These are phyloP conservation scores for Tanypteryx hageni DNA, from an alignment of 2,888 invertebrate species.

Conservation along the genomic window DNA sequence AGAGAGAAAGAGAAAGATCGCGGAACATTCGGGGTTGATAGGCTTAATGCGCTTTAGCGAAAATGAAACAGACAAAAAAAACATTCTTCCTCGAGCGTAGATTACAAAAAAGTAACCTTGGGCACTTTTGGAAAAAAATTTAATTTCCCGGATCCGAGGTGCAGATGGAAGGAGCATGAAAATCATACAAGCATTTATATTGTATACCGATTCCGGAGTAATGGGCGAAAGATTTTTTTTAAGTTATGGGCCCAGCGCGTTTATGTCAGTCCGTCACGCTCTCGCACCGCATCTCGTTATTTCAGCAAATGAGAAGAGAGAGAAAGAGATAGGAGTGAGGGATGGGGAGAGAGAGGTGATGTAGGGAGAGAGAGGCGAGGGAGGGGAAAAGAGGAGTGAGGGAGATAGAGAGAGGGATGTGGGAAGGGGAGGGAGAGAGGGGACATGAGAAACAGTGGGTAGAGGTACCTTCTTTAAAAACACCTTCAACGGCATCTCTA, in stretches of 20 bases:
- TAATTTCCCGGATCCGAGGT: no score
- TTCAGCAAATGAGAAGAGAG: no score
- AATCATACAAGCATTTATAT: not conserved
- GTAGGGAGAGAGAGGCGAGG: no score
- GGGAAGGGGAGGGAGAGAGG: no score
- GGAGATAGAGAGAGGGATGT: no score
- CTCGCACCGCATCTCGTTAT: not conserved
- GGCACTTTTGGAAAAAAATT: not conserved
- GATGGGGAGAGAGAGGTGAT: no score
- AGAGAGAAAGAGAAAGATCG: not conserved
- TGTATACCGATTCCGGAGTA: not conserved
- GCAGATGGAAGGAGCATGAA: not conserved
- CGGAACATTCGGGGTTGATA: not conserved
- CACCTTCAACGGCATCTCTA: no score
- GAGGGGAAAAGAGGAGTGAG: no score
- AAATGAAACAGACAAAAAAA: not conserved
- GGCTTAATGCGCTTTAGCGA: slow-evolving; percentile 10
- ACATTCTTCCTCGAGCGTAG: not conserved
- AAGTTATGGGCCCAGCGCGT: no score
- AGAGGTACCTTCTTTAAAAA: no score
- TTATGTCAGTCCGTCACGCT: not conserved
- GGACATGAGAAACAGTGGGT: no score
- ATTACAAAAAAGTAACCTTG: not conserved
- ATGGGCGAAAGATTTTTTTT: not conserved
- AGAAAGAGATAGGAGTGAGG: no score